A percentile compares a stretch with the other conserved stretches of the same genome.
These are phyloP conservation scores for Nasonia vitripennis DNA, from an alignment of 1,140 invertebrate species.

Conservation along the genomic window DNA sequence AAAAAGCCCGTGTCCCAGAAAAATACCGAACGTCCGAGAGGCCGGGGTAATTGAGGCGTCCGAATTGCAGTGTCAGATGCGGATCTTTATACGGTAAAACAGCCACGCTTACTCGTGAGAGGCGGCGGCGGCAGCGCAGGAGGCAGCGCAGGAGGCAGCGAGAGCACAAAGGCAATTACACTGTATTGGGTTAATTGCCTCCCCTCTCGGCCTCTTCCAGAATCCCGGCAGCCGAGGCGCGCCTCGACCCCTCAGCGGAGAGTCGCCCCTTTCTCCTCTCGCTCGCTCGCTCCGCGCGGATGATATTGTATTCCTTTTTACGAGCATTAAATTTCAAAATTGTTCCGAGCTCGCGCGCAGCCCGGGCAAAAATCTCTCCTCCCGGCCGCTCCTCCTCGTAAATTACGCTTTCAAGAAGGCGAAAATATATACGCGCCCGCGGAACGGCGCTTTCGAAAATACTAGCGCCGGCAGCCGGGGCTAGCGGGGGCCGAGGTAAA, in stretches of 20 bases:
- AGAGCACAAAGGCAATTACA: slow-evolving; percentile 62
- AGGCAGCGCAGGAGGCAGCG: neutral
- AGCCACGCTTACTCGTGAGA: slow-evolving; percentile 52
- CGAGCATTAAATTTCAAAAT: slow-evolving; percentile 59
- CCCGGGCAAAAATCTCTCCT: slow-evolving; percentile 25
- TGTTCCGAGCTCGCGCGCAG: slow-evolving; percentile 26
- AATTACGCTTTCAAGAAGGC: slow-evolving; percentile 41
- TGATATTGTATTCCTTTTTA: slow-evolving; percentile 60
- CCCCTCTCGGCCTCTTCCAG: slow-evolving; percentile 47
- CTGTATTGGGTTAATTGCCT: slow-evolving; percentile 63
- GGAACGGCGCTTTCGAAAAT: slow-evolving; percentile 8
- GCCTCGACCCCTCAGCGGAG: neutral
- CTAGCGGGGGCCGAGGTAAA: neutral
- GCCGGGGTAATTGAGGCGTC: slow-evolving; percentile 1
- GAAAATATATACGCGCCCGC: slow-evolving; percentile 36
- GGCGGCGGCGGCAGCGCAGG: slow-evolving; percentile 28
- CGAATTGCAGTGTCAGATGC: slow-evolving; percentile 54
- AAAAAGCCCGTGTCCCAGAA: neutral
- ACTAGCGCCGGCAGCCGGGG: neutral
- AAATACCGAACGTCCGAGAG: too few species aligned
- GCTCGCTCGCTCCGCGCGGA: slow-evolving; percentile 16
- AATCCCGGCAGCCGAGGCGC: slow-evolving; percentile 8
- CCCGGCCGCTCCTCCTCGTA: slow-evolving; percentile 16
- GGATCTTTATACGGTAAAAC: slow-evolving; percentile 56
- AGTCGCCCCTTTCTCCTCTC: neutral